These are phyloP conservation scores for Tenebrosternarchus preto DNA, from an alignment of 2,113 vertebrate species.

Conservation along the genomic window DNA sequence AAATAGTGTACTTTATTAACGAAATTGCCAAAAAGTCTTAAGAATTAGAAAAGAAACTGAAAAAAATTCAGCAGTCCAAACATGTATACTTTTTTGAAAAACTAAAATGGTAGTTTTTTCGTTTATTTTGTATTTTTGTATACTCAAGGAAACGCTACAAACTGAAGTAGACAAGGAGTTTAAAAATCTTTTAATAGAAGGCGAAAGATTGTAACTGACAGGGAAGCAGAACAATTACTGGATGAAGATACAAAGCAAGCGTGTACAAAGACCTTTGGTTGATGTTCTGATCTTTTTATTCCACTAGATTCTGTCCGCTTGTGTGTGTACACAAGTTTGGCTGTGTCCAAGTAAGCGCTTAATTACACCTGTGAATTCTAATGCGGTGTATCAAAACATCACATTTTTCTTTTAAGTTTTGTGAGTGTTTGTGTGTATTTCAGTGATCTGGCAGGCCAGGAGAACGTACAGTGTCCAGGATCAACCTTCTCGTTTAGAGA, in stretches of 20 bases:
- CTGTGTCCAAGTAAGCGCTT: slow-evolving; percentile 61
- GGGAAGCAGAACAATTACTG: slow-evolving; percentile 51
- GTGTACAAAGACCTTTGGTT: slow-evolving; percentile 61
- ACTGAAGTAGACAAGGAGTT: slow-evolving; percentile 54
- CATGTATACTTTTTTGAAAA: slow-evolving; percentile 74
- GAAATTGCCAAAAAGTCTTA: slow-evolving; percentile 82
- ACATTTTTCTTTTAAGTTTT: slow-evolving; percentile 58
- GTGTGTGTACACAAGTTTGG: slow-evolving; percentile 61
- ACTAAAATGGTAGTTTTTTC: slow-evolving; percentile 70
- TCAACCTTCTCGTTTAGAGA: slow-evolving; percentile 14
- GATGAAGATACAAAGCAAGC: slow-evolving; percentile 60
- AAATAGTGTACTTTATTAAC: slow-evolving; percentile 85
- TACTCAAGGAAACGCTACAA: slow-evolving; percentile 74
- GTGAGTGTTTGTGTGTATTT: slow-evolving; percentile 63
- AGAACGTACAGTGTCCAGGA: slow-evolving; percentile 1
- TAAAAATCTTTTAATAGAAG: slow-evolving; percentile 42
- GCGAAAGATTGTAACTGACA: slow-evolving; percentile 42
- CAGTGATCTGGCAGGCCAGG: background rate
- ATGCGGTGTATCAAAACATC: slow-evolving; percentile 64
- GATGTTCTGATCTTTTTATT: slow-evolving; percentile 20
- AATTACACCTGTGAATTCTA: slow-evolving; percentile 64
- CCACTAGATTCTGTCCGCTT: slow-evolving; percentile 60
- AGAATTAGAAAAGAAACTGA: slow-evolving; percentile 67
- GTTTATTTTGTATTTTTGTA: slow-evolving; percentile 84
- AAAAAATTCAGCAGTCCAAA: slow-evolving; percentile 62